phyloP scores from a whole-genome alignment of 2,113 vertebrate genomes.

The Seriola quinqueradiata region DNA sequence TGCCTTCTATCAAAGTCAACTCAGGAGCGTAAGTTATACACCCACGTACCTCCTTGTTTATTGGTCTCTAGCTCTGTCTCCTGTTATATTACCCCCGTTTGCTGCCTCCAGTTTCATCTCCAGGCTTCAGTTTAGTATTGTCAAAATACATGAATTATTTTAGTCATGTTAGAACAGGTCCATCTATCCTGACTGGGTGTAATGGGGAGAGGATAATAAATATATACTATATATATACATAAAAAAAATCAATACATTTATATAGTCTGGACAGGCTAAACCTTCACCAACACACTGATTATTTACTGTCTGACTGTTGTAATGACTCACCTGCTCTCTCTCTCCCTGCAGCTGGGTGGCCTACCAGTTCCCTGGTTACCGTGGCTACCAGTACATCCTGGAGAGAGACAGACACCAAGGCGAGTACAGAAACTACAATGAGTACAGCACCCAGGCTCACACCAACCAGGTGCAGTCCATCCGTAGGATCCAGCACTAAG shows the following conservation, averaged over 20 bases:
- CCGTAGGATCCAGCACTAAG: constrained; percentile 95
- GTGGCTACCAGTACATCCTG: constrained; percentile 96
- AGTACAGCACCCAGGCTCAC: constrained; percentile 95
- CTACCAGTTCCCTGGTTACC: constrained; percentile 97
- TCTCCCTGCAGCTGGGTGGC: constrained; percentile 91
- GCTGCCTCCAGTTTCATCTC: neutral
- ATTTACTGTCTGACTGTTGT: neutral
- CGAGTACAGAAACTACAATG: constrained; percentile 94
- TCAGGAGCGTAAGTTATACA: constrained; percentile 91
- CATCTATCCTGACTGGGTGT: neutral
- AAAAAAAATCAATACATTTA: neutral
- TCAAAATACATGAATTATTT: neutral
- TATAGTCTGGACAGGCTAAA: neutral
- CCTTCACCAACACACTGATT: neutral
- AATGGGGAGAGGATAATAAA: neutral
- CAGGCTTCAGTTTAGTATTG: neutral
- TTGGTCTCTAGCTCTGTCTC: neutral
- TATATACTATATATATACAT: no score
- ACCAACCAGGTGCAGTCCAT: constrained; percentile 98
- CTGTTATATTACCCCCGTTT: neutral
- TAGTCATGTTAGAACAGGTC: neutral
- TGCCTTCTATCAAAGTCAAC: constrained; percentile 94
- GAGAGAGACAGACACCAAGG: constrained; percentile 94
- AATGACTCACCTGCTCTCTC: neutral
- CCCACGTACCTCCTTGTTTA: neutral